phyloP scores from a whole-genome alignment of 2,888 invertebrate species.

The Lycocerus yunnanus region DNA sequence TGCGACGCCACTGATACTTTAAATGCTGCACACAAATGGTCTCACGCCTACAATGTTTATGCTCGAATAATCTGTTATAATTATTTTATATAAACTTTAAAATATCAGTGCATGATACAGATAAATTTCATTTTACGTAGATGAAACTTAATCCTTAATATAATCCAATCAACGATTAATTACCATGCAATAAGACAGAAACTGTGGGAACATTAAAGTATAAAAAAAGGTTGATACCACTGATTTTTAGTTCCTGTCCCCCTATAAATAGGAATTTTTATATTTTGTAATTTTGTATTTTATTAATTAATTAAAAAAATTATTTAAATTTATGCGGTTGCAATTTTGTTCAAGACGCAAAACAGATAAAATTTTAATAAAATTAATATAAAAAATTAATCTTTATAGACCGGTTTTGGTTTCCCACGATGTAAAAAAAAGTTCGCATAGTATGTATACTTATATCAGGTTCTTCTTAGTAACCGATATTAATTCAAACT shows the following conservation, averaged over 20 bases:
- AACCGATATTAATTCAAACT: neutral
- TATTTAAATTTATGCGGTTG: neutral
- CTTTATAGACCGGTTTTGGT: conserved; percentile 16
- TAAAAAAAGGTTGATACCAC: neutral
- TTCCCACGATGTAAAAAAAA: conserved; percentile 17
- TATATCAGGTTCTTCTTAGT: conserved; percentile 13
- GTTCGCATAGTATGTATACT: neutral
- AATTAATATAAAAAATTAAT: conserved; percentile 12
- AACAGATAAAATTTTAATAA: conserved; percentile 12
- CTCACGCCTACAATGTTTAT: conserved; percentile 19
- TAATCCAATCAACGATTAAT: neutral
- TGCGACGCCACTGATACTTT: conserved; percentile 19
- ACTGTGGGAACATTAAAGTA: neutral
- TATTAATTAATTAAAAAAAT: too few species aligned
- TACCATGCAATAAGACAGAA: neutral
- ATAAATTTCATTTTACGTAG: neutral
- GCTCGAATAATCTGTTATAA: conserved; percentile 17
- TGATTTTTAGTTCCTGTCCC: neutral
- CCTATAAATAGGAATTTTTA: too few species aligned
- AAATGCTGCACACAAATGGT: conserved; percentile 6
- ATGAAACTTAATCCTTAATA: neutral
- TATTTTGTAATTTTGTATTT: too few species aligned
- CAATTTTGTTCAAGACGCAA: neutral
- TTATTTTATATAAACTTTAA: conserved; percentile 8
- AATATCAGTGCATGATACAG: conserved; percentile 1